These are phyloP conservation scores for Merops nubicus DNA, from an alignment of 2,113 vertebrate species.

Conservation along the genomic window DNA sequence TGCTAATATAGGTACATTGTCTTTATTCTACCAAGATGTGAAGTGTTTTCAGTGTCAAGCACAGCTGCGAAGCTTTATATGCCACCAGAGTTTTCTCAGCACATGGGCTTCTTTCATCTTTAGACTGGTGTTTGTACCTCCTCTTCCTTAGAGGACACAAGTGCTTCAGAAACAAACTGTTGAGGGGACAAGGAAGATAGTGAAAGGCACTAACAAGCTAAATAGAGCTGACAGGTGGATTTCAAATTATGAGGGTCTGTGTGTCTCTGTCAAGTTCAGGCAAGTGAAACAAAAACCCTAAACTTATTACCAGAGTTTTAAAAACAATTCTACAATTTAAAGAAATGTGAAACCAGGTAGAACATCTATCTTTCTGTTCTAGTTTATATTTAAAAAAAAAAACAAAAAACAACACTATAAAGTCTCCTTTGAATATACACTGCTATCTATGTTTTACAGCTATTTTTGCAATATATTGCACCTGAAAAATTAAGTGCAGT, in stretches of 20 bases:
- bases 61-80: not conserved
- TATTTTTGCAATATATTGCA: not conserved
- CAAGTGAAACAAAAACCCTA: too few relatives aligned
- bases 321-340: not conserved
- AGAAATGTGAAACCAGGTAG: not conserved
- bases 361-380: fast-evolving
- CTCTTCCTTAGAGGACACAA: not conserved
- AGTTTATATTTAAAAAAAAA: not conserved
- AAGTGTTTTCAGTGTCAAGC: not conserved
- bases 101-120: not conserved
- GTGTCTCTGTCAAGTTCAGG: too few relatives aligned
- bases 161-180: not conserved
- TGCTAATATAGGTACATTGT: not conserved
- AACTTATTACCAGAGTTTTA: not conserved
- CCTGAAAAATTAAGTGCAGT: not conserved
- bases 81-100: not conserved
- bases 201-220: not conserved
- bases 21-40: not conserved
- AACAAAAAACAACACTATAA: too few relatives aligned
- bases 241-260: too few relatives aligned
- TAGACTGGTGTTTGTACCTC: not conserved
- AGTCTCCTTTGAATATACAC: not conserved
- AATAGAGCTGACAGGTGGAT: too few relatives aligned
- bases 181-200: not conserved
- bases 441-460: not conserved